Evolutionary conservation across 1,140 invertebrate genomes (phyloP).

Genomic region (Aphaenogaster rudis): DNA sequence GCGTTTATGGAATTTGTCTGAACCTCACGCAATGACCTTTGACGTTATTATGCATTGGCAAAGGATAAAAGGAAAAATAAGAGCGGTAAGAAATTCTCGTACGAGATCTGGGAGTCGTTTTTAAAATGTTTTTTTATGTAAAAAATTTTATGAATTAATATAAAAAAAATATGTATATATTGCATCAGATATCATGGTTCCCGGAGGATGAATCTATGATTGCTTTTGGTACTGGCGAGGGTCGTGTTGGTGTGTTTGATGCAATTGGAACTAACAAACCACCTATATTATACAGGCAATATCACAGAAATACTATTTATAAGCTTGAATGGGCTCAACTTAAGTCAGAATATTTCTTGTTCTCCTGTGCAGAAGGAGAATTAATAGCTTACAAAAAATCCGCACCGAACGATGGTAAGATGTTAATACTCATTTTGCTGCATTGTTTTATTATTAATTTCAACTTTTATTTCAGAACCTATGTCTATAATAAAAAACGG

Average conservation of each 20-base stretch:
- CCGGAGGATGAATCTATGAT: constrained; percentile 91
- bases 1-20: constrained; percentile 90
- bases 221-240: constrained; percentile 93
- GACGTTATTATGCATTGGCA: constrained; percentile 89
- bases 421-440: neutral
- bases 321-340: constrained; percentile 84
- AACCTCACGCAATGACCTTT: constrained; percentile 84
- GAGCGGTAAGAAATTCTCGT: constrained; percentile 86
- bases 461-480: constrained; percentile 72
- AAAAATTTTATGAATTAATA: constrained; percentile 14
- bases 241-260: constrained; percentile 89
- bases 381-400: constrained; percentile 86
- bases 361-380: constrained; percentile 86
- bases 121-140: neutral
- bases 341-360: constrained; percentile 83
- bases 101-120: constrained; percentile 23
- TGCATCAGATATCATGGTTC: constrained; percentile 91
- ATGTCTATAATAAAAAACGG: constrained; percentile 78
- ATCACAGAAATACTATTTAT: constrained; percentile 83
- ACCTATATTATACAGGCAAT: constrained; percentile 82
- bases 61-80: constrained; percentile 91
- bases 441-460: neutral
- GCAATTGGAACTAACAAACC: constrained; percentile 81
- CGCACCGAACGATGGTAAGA: constrained; percentile 83
- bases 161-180: neutral